Evolutionary conservation across 2,888 invertebrate genomes (phyloP).

Genomic region (Limnephilus marmoratus): DNA sequence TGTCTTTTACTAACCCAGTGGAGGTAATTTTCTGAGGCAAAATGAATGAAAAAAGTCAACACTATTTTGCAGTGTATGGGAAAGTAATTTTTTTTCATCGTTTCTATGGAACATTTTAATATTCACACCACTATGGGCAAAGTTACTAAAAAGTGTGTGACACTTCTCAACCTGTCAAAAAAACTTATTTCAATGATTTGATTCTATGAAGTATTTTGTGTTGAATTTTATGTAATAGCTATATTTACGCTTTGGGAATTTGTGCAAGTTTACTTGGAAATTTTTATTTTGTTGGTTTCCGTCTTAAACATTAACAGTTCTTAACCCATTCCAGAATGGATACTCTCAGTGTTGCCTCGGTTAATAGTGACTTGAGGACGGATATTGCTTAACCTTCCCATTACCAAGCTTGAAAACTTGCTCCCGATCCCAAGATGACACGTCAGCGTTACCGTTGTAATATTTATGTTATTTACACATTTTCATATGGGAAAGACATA

Average conservation of each 20-base stretch:
- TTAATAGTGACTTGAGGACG: not conserved
- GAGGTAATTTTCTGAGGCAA: too few species aligned
- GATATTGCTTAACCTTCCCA: not conserved
- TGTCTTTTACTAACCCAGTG: too few species aligned
- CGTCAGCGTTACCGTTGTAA: not conserved
- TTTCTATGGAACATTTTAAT: not conserved
- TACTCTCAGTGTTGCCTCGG: not conserved
- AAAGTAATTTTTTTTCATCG: not conserved
- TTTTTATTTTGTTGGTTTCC: not conserved
- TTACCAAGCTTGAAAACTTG: not conserved
- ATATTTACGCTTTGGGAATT: slow-evolving; percentile 23
- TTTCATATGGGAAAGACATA: not conserved
- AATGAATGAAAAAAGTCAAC: not conserved
- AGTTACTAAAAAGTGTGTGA: not conserved
- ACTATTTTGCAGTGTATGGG: not conserved
- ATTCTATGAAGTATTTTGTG: not conserved
- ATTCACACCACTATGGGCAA: not conserved
- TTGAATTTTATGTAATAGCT: not conserved
- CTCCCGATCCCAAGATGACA: not conserved
- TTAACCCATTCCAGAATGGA: not conserved
- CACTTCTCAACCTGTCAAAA: not conserved
- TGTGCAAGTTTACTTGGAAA: slow-evolving; percentile 13
- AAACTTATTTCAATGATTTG: not conserved
- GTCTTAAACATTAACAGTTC: not conserved
- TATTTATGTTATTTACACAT: not conserved